These are phyloP conservation scores for Rutpela maculata DNA, from an alignment of 2,888 invertebrate genomes.

Conservation along the genomic window DNA sequence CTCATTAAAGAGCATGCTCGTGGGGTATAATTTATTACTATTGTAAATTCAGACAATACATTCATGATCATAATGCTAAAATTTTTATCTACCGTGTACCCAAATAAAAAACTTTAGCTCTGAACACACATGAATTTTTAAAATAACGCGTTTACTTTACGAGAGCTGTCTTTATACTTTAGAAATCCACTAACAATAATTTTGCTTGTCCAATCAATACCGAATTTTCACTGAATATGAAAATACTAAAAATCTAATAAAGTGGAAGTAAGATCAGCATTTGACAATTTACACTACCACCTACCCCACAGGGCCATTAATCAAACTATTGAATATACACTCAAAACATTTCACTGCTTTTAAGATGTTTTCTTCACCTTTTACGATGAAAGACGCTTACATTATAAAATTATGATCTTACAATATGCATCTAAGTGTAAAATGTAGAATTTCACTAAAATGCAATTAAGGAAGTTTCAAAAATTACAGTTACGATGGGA, in stretches of 20 bases:
- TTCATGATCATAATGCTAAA: too few relatives aligned
- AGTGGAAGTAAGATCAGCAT: constrained; percentile 13
- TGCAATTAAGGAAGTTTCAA: background rate
- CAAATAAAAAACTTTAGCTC: too few relatives aligned
- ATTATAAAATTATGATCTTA: constrained; percentile 33
- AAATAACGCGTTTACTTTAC: too few relatives aligned
- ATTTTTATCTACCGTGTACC: too few relatives aligned
- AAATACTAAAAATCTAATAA: constrained; percentile 17
- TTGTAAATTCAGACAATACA: too few relatives aligned
- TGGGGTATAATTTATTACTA: too few relatives aligned
- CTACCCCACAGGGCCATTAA: constrained; percentile 33
- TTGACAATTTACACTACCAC: constrained; percentile 26
- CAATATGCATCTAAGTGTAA: constrained; percentile 2
- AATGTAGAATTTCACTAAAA: constrained; percentile 5
- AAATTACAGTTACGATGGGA: background rate
- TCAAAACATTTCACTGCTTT: constrained; percentile 8
- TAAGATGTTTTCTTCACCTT: constrained; percentile 5
- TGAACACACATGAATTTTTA: too few relatives aligned
- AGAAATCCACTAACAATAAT: background rate
- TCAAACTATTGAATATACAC: constrained; percentile 27
- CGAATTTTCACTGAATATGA: background rate
- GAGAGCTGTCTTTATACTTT: background rate
- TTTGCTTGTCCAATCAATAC: background rate
- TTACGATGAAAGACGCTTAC: constrained; percentile 17
- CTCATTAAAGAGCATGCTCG: too few relatives aligned